phyloP scores from a whole-genome alignment of 2,113 vertebrate genomes.

The Calidris pugnax region DNA sequence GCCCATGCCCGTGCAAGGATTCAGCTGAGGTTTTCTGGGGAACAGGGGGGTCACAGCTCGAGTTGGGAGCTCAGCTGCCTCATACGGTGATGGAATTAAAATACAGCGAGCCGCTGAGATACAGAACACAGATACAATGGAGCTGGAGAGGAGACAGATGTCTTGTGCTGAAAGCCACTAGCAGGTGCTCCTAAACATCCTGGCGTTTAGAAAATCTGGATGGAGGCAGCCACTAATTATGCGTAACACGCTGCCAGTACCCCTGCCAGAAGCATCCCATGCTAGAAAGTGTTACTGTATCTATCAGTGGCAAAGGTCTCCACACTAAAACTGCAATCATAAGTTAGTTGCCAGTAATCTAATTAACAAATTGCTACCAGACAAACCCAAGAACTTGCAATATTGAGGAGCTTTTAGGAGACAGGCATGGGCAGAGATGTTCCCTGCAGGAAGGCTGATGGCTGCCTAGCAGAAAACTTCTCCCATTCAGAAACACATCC shows the following conservation, averaged over 20 bases:
- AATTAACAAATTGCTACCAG: neutral
- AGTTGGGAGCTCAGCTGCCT: neutral
- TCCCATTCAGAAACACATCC: neutral
- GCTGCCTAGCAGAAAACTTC: neutral
- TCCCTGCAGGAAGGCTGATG: neutral
- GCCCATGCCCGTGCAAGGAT: neutral
- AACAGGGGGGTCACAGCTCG: neutral
- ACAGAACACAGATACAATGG: neutral
- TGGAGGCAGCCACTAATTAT: neutral
- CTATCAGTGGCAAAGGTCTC: neutral
- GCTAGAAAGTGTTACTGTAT: neutral
- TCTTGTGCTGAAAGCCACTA: constrained; percentile 31
- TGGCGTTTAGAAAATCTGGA: neutral
- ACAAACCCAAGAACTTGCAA: neutral
- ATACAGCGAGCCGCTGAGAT: neutral
- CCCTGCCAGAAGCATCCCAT: neutral
- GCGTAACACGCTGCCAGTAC: neutral
- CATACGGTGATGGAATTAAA: constrained; percentile 7
- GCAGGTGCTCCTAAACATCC: constrained; percentile 44
- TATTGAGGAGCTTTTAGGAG: neutral
- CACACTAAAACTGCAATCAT: neutral
- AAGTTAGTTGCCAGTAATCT: neutral
- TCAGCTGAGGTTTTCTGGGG: neutral
- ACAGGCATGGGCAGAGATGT: neutral
- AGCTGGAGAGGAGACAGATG: neutral